Conservation (phyloP, 2,113 vertebrate genomes). For the Cebus imitator region DNA sequence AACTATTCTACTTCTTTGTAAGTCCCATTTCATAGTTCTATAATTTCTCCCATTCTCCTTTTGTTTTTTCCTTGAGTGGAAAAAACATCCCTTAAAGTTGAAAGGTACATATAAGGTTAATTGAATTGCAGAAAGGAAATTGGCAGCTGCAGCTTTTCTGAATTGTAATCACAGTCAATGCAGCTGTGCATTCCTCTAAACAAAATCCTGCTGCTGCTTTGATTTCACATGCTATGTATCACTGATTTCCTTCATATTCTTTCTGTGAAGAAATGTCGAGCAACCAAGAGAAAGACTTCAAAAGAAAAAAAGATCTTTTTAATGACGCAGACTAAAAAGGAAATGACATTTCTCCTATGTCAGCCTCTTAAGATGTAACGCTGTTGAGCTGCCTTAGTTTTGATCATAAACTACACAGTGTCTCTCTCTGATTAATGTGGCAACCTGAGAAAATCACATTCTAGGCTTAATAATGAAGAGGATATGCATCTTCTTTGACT, state of each 20-base stretch:
- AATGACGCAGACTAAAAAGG: not conserved
- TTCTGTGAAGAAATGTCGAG: not conserved
- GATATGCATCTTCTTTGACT: not conserved
- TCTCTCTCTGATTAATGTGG: not conserved
- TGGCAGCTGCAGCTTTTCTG: not conserved
- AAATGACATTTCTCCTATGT: rapidly evolving
- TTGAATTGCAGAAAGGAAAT: not conserved
- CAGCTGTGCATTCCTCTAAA: not conserved
- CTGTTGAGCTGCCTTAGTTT: rapidly evolving
- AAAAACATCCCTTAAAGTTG: not conserved
- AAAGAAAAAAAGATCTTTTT: not conserved
- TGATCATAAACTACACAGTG: rapidly evolving
- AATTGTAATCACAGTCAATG: not conserved
- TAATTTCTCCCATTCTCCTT: not conserved
- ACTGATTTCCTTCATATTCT: not conserved
- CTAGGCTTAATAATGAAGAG: not conserved
- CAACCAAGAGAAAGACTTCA: not conserved
- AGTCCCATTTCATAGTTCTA: rapidly evolving
- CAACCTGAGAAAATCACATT: not conserved
- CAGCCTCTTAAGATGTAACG: no score
- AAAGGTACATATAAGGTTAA: not conserved
- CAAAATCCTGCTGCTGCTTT: not conserved
- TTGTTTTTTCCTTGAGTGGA: not conserved
- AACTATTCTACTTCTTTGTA: no score
- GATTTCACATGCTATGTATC: rapidly evolving